These are phyloP conservation scores for Peucedramus taeniatus DNA, from an alignment of 2,113 vertebrate genomes.

Conservation along the genomic window DNA sequence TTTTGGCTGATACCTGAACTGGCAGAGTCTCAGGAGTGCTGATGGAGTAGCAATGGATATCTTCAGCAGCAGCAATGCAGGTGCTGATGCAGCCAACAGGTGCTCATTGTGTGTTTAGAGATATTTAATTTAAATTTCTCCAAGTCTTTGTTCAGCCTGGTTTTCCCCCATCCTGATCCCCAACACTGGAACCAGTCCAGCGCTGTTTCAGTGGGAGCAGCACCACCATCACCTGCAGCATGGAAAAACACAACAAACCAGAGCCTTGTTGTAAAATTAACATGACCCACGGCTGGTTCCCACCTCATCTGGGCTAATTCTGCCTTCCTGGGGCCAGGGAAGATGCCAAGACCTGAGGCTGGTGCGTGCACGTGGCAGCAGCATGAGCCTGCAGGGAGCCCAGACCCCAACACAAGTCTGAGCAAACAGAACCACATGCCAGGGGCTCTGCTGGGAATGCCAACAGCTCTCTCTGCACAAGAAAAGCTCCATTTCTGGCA, in stretches of 20 bases:
- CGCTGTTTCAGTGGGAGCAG: not conserved
- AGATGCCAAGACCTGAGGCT: not conserved
- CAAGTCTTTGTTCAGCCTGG: not conserved
- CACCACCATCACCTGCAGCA: not conserved
- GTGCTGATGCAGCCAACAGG: conserved; percentile 43
- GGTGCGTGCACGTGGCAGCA: fast-evolving
- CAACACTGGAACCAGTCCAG: not conserved
- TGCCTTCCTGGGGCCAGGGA: not conserved
- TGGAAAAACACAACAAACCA: not conserved
- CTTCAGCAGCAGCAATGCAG: not conserved
- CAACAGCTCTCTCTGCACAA: not conserved
- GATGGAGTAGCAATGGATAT: not conserved
- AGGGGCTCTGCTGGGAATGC: not conserved
- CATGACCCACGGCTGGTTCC: not conserved
- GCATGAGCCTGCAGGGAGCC: not conserved
- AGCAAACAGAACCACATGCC: not conserved
- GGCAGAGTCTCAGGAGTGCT: not conserved
- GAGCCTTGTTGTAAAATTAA: not conserved
- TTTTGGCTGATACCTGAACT: conserved; percentile 25
- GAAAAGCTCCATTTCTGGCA: not conserved
- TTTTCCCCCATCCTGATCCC: not conserved
- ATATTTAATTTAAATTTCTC: not conserved
- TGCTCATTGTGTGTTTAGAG: not conserved
- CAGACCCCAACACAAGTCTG: fast-evolving
- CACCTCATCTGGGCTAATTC: not conserved